phyloP scores from a whole-genome alignment of 2,113 vertebrate genomes.

The Forbesichthys agassizii region DNA sequence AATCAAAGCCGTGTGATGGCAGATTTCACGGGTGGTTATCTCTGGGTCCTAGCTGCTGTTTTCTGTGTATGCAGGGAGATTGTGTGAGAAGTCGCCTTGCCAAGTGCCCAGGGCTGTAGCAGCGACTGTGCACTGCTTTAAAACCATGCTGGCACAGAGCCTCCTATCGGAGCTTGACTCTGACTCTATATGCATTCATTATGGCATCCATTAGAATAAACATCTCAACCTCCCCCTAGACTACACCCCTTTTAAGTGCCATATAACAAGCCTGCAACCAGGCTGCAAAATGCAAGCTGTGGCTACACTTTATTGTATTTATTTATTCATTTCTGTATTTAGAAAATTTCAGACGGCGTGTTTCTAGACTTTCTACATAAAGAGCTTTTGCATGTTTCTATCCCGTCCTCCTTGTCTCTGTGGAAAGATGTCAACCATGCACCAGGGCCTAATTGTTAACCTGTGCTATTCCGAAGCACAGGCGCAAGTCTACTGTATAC shows the following conservation, averaged over 20 bases:
- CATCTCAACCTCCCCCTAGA: slow-evolving; percentile 75
- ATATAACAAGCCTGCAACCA: slow-evolving; percentile 73
- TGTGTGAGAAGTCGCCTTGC: slow-evolving; percentile 66
- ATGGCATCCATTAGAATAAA: slow-evolving; percentile 81
- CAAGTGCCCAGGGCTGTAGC: slow-evolving; percentile 75
- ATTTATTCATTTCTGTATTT: slow-evolving; percentile 78
- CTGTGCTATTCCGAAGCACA: slow-evolving; percentile 55
- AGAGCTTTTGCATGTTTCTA: slow-evolving; percentile 76
- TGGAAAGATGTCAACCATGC: slow-evolving; percentile 56
- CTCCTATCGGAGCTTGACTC: slow-evolving; percentile 71
- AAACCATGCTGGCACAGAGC: slow-evolving; percentile 75
- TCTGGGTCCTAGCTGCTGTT: slow-evolving; percentile 69
- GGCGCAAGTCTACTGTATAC: slow-evolving; percentile 31
- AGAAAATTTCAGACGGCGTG: slow-evolving; percentile 53
- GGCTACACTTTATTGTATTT: slow-evolving; percentile 74
- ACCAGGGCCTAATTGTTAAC: slow-evolving; percentile 62
- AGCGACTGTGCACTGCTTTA: slow-evolving; percentile 68
- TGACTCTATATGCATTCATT: slow-evolving; percentile 75
- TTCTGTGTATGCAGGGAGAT: slow-evolving; percentile 71
- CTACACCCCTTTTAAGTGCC: slow-evolving; percentile 73
- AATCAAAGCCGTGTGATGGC: slow-evolving; percentile 77
- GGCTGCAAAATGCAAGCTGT: slow-evolving; percentile 66
- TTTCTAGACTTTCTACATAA: slow-evolving; percentile 67
- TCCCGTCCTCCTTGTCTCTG: slow-evolving; percentile 49
- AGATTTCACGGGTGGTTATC: slow-evolving; percentile 80